Base-by-base conservation (phyloP, 30 jellyfish, hydroid and myxozoan species). In the Mastigias papua region DNA sequence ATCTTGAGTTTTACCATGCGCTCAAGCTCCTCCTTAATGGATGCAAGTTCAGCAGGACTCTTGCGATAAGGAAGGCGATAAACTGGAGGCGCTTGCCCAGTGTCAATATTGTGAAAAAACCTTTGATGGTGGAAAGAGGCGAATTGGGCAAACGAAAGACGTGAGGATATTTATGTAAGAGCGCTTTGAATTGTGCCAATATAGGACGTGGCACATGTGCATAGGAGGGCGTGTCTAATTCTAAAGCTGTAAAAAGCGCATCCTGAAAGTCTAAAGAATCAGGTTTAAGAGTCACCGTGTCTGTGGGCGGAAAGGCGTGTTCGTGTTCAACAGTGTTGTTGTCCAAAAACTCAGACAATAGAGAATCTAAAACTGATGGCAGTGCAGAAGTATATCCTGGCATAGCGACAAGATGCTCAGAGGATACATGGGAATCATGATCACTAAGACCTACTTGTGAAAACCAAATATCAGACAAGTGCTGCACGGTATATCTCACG, bases 1-100 rank as follows among this genome's bases (percentile, higher is more conserved):
- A 82, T 68, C n/a, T 68, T 35, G 27, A 82, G 75, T 9, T 30
- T 50, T 6, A 82, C 58, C 92, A 82, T 82, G 77, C 85, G 86
- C 34, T 82, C 86, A 0, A 82, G 74, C 54, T 83, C 78, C 63
- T 29, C 69, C 70, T 83, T 69, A 17, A 83, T 83, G 57, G 86
- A 86, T 54, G 86, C 70, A 5, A 83, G 87, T 50, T 48, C 93
- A 9, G 86, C 84, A 33, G 76, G 91, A 33, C 84, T 81, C 71
- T 81, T 64, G 30, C 85, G 84, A 49, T 81, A 66, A 32, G 91
- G 91, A 26, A 68, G 91, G 7, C 84, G 66, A 65, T 81, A 81
- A 46, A 81, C 84, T 0, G 91, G 84, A 29, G 84, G 82, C 35
- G 91, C 80, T 19, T 81, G 76, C 1, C 91, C 91, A 6, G 84